Percentiles rank a stretch among this genome's conserved stretches.
phyloP scores from a whole-genome alignment of 2,888 invertebrate species.

The Pheosia gnoma region DNA sequence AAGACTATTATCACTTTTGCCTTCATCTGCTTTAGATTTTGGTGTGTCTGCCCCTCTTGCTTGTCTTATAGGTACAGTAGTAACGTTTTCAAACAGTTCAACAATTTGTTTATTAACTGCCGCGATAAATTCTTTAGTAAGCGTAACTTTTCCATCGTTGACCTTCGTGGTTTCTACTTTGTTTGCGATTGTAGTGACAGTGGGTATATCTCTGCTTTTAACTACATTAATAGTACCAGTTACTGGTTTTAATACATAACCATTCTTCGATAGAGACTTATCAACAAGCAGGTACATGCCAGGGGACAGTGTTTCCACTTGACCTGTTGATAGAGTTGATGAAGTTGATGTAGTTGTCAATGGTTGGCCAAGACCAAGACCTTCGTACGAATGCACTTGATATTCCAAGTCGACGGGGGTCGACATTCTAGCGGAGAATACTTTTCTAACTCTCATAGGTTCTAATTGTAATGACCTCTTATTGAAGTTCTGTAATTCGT shows the following conservation, averaged over 20 bases:
- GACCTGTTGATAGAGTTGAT: neutral
- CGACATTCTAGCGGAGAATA: conserved; percentile 65
- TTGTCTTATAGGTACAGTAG: conserved; percentile 4
- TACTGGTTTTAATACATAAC: conserved; percentile 53
- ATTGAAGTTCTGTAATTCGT: conserved; percentile 34
- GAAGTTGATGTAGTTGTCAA: conserved; percentile 10
- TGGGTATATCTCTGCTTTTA: conserved; percentile 16
- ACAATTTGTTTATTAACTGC: conserved; percentile 56
- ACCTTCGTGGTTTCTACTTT: conserved; percentile 34
- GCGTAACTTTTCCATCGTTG: conserved; percentile 42
- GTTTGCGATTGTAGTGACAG: conserved; percentile 15
- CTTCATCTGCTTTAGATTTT: conserved; percentile 5
- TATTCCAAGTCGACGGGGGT: conserved; percentile 70
- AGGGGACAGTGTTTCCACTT: conserved; percentile 37
- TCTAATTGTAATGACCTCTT: conserved; percentile 49
- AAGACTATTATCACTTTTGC: conserved; percentile 11
- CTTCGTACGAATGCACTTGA: conserved; percentile 59
- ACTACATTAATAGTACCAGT: conserved; percentile 27
- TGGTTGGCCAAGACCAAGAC: conserved; percentile 10
- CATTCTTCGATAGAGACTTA: conserved; percentile 41
- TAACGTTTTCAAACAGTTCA: conserved; percentile 47
- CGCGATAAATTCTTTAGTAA: conserved; percentile 57
- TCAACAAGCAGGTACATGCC: conserved; percentile 63
- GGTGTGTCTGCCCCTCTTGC: conserved; percentile 1
- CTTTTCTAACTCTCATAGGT: conserved; percentile 50